Percentiles rank a stretch among this genome's conserved stretches.
Conservation (phyloP, 2,797 vertebrate genomes). For the Pelodytes ibericus region DNA sequence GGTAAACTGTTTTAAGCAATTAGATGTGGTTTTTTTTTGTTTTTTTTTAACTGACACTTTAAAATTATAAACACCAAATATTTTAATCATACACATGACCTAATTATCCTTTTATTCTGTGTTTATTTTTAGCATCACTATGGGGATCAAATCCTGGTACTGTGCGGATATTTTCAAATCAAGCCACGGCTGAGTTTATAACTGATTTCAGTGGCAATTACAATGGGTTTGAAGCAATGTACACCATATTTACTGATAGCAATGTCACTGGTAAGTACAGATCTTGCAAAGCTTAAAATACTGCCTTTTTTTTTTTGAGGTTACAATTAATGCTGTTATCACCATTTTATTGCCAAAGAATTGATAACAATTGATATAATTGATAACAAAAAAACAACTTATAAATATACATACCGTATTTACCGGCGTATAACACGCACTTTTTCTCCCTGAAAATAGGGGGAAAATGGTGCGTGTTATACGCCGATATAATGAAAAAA, state of each 20-base stretch:
- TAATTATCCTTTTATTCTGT: slow-evolving; percentile 37
- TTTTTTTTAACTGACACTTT: not conserved
- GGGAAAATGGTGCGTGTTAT: no score
- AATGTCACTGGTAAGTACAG: slow-evolving; percentile 75
- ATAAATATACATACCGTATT: no score
- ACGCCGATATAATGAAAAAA: no score
- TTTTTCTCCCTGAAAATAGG: no score
- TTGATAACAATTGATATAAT: no score
- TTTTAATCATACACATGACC: slow-evolving; percentile 18
- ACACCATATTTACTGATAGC: slow-evolving; percentile 69
- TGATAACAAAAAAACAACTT: no score
- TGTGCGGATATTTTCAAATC: slow-evolving; percentile 78
- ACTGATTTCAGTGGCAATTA: slow-evolving; percentile 69
- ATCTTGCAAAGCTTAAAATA: not conserved
- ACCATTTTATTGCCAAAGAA: no score
- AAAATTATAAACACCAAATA: not conserved
- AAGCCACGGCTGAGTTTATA: slow-evolving; percentile 79
- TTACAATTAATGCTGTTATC: no score
- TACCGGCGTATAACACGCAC: no score
- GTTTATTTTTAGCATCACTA: slow-evolving; percentile 74
- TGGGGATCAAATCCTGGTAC: slow-evolving; percentile 74
- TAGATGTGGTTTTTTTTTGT: no score
- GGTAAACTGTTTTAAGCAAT: slow-evolving; percentile 7
- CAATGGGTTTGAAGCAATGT: slow-evolving; percentile 80
- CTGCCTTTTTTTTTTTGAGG: no score